Conservation (phyloP, 2,113 vertebrate genomes). For the Gallinago media region DNA sequence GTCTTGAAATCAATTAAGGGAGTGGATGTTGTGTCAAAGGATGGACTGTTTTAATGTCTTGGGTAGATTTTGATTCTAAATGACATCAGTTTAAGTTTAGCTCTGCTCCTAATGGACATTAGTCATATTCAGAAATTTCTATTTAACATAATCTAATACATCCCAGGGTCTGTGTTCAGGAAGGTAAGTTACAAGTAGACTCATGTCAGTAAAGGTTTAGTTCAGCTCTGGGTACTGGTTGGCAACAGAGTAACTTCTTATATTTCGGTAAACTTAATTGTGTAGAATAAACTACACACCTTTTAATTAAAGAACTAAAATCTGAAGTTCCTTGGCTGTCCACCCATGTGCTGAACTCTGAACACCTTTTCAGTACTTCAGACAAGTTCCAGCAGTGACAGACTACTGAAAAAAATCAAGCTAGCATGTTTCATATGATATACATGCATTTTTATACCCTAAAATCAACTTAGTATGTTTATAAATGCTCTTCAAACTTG, state of each 20-base stretch:
- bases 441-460: slow-evolving; percentile 48
- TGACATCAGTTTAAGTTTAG: slow-evolving; percentile 35
- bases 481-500: slow-evolving; percentile 39
- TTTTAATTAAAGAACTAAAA: background rate
- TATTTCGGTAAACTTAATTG: background rate
- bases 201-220: background rate
- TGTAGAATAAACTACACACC: background rate
- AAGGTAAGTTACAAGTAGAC: background rate
- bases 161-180: background rate
- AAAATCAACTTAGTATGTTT: slow-evolving; percentile 42
- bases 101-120: background rate
- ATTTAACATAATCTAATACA: background rate
- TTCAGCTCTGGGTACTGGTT: background rate
- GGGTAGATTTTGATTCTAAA: slow-evolving; percentile 21
- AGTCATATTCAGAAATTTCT: background rate
- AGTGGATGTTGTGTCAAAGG: background rate
- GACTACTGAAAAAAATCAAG: slow-evolving; percentile 19
- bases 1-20: background rate
- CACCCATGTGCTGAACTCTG: background rate
- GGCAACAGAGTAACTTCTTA: background rate
- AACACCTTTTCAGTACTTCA: background rate
- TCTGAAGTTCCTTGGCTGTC: background rate
- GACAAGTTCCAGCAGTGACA: background rate
- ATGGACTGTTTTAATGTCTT: background rate
- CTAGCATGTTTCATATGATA: slow-evolving; percentile 22